Evolutionary conservation across 1,140 invertebrate species (phyloP).

Genomic region (Drosophila jambulina): DNA sequence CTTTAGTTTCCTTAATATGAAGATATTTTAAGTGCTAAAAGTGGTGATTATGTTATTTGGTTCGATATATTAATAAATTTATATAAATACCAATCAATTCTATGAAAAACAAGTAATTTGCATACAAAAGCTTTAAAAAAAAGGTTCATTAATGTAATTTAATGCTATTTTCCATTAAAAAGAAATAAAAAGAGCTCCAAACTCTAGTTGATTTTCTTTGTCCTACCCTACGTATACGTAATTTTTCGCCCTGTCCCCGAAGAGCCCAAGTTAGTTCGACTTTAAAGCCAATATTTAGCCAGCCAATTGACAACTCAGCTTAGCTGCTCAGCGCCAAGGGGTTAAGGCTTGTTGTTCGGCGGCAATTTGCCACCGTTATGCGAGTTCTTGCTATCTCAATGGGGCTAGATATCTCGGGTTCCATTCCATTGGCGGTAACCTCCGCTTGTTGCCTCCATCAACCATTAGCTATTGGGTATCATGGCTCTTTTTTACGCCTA

Average conservation of each 20-base stretch:
- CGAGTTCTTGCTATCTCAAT: slow-evolving; percentile 56
- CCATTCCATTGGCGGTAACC: slow-evolving; percentile 19
- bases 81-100: too few species aligned
- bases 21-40: too few species aligned
- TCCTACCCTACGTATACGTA: not conserved
- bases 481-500: not conserved
- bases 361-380: slow-evolving; percentile 34
- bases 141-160: too few species aligned
- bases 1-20: too few species aligned
- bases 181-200: too few species aligned
- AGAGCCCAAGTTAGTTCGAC: slow-evolving; percentile 9
- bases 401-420: slow-evolving; percentile 23
- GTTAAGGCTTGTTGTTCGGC: slow-evolving; percentile 1
- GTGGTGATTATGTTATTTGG: too few species aligned
- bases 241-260: not conserved
- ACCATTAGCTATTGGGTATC: slow-evolving; percentile 1
- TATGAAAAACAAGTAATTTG: too few species aligned
- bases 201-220: not conserved
- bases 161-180: too few species aligned
- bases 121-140: too few species aligned
- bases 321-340: not conserved
- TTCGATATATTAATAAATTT: too few species aligned
- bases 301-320: slow-evolving; percentile 56
- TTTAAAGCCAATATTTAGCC: slow-evolving; percentile 52
- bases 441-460: slow-evolving; percentile 16